These are phyloP conservation scores for Corythornis cristatus DNA, from an alignment of 2,113 vertebrate species.

Conservation along the genomic window DNA sequence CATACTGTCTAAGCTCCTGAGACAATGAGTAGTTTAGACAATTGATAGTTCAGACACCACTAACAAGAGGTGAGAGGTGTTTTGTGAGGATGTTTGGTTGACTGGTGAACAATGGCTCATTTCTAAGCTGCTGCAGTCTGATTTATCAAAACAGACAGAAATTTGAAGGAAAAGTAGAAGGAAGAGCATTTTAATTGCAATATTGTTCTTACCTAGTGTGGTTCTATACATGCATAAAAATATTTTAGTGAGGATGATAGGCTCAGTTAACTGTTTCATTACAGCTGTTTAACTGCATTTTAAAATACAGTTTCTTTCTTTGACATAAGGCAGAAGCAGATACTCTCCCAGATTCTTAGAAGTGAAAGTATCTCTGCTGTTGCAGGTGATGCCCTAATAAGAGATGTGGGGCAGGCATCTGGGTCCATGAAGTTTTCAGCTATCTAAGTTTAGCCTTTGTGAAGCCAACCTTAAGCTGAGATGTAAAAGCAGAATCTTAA, in stretches of 20 bases:
- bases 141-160: neutral
- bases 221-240: neutral
- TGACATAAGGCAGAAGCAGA: neutral
- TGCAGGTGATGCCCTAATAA: neutral
- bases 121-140: neutral
- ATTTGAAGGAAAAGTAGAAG: neutral
- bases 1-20: neutral
- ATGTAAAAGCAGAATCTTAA: neutral
- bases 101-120: neutral
- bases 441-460: neutral
- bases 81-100: neutral
- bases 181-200: neutral
- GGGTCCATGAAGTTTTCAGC: neutral
- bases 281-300: neutral
- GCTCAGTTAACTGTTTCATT: neutral
- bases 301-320: neutral
- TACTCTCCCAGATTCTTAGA: neutral
- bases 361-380: neutral
- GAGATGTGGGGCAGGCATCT: neutral
- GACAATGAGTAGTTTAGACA: neutral
- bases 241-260: neutral
- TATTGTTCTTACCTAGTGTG: neutral
- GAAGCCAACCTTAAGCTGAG: neutral
- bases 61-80: accelerated
- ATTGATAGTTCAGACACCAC: neutral